Base-by-base conservation (phyloP, 2,888 invertebrate species). In the Drosophila fungiperda region DNA sequence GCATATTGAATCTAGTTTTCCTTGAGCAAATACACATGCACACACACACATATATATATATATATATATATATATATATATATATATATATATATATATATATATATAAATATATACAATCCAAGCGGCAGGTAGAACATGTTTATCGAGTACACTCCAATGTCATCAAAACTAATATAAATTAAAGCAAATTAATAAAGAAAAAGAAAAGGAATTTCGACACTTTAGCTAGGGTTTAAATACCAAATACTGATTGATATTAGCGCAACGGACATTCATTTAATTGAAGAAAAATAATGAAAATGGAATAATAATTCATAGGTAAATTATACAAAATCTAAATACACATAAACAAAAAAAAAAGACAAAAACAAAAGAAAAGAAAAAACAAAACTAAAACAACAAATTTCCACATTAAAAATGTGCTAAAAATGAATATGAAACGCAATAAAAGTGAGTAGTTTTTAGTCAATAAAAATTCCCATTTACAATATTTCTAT, bases 211-310 rank as follows among this genome's bases (percentile, higher is more conserved):
- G 5, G 29, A 29, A 29, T 29, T 29, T 29, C 29, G 29, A 29
- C 63, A 52, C 53, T 57, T 61, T 82, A 82, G 81, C 80, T 82
- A 82, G 81, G 68, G 52, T 65, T 70, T 70, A 77, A 76, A 69
- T 82, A 74, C 68, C 36, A 70, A 77, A 87, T 29, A 29, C 82
- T 69, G 59, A 88, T 80, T 83, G 78, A 87, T 73, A 80, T 90
- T 89, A 89, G 81, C 76, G 84, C 87, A 87, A 89, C 87, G 84
- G 89, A 86, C 85, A 88, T 90, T 88, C 90, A 89, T 79, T 64
- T 55, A 83, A 79, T 83, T 76, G 83, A 89, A 77, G 57, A 40
- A 74, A 65, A 73, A 68, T 65, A 33, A 59, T 64, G 42, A 68
- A 60, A 49, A 53, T 40, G 17, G 36, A 23, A 69, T 61, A 55